These are phyloP conservation scores for Synanthedon andrenaeformis DNA, from an alignment of 2,888 invertebrate genomes.

Conservation along the genomic window DNA sequence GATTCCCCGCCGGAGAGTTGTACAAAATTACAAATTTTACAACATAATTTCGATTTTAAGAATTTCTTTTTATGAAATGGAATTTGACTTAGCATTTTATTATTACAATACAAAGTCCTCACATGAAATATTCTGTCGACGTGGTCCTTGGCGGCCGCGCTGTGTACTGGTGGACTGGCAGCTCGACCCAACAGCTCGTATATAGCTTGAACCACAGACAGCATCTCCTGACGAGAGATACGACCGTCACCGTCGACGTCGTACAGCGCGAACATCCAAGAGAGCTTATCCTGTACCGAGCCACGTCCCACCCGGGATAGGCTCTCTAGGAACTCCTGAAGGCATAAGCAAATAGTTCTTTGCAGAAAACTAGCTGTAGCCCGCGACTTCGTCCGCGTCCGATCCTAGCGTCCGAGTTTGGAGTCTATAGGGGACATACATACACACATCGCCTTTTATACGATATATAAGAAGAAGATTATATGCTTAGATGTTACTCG, in stretches of 20 bases:
- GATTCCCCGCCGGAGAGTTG: conserved; percentile 66
- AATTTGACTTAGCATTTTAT: no score
- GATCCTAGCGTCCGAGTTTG: no score
- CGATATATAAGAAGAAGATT: no score
- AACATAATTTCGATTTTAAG: no score
- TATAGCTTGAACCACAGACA: conserved; percentile 83
- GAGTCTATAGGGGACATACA: no score
- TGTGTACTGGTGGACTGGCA: conserved; percentile 79
- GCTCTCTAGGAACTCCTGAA: conserved; percentile 85
- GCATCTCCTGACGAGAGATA: conserved; percentile 87
- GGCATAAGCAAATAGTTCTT: not conserved
- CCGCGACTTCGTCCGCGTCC: no score
- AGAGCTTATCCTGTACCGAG: conserved; percentile 84
- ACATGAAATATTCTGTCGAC: conserved; percentile 90
- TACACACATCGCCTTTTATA: no score
- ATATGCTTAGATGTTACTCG: no score
- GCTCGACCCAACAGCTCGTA: conserved; percentile 88
- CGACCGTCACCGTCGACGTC: conserved; percentile 89
- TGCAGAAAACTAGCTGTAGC: not conserved
- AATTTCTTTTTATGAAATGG: no score
- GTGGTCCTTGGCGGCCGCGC: conserved; percentile 82
- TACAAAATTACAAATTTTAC: no score
- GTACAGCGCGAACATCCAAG: conserved; percentile 90
- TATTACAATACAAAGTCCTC: conserved; percentile 24
- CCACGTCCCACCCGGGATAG: conserved; percentile 88